Evolutionary conservation across 2,888 invertebrate genomes (phyloP).

Genomic region (Seladonia tumulorum): DNA sequence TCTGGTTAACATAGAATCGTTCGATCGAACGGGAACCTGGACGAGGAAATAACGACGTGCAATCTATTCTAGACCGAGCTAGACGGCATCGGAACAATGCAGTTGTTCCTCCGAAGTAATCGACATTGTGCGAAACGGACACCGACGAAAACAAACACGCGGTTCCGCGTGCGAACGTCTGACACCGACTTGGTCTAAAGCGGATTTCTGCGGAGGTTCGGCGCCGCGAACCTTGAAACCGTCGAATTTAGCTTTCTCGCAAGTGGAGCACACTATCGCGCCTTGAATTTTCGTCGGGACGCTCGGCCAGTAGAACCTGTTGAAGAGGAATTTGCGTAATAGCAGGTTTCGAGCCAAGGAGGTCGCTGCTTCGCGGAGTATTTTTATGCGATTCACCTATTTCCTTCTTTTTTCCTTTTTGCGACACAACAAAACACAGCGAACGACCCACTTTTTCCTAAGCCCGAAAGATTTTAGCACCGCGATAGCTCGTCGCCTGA

Average conservation of each 20-base stretch:
- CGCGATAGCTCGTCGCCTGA: not conserved
- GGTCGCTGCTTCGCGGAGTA: conserved; percentile 57
- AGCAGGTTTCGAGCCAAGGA: conserved; percentile 58
- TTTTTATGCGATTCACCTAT: conserved; percentile 49
- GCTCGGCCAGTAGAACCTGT: conserved; percentile 35
- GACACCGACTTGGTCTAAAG: not conserved
- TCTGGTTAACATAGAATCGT: not conserved
- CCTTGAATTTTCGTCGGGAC: conserved; percentile 12
- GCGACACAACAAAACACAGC: conserved; percentile 12
- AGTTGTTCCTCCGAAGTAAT: conserved; percentile 5
- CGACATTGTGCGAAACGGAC: not conserved
- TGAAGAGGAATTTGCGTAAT: conserved; percentile 60
- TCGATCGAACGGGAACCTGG: not conserved
- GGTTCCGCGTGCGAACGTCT: not conserved
- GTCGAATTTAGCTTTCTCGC: conserved; percentile 15
- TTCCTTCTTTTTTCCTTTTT: conserved; percentile 24
- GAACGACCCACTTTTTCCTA: conserved; percentile 25
- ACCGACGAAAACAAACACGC: not conserved
- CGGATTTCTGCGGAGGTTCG: not conserved
- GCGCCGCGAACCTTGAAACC: conserved; percentile 26
- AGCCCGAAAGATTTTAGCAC: not conserved
- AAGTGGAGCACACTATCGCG: conserved; percentile 6
- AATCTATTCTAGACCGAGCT: not conserved
- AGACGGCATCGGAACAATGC: not conserved
- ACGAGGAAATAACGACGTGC: not conserved